Conservation (phyloP, 2,797 vertebrate species). For the Oryzias sinensis region DNA sequence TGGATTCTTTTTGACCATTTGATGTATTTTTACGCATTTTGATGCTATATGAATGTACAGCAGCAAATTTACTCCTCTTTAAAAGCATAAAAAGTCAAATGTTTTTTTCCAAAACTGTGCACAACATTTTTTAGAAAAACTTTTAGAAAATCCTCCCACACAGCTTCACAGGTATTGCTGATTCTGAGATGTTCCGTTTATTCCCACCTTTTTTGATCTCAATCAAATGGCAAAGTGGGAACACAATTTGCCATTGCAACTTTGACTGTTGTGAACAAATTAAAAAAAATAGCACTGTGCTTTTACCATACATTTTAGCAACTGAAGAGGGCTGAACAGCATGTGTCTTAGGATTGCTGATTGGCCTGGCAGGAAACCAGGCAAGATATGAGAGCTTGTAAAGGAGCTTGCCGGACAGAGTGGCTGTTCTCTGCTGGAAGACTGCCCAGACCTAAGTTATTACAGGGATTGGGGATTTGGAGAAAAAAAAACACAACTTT, state of each 20-base stretch:
- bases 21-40: too few relatives aligned
- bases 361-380: constrained; percentile 55
- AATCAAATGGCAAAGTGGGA: constrained; percentile 32
- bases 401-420: constrained; percentile 51
- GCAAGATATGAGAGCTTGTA: constrained; percentile 39
- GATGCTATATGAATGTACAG: too few relatives aligned
- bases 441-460: constrained; percentile 60
- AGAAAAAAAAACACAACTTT: constrained; percentile 34
- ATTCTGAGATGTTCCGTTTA: constrained; percentile 49
- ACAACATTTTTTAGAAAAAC: too few relatives aligned
- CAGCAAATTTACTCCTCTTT: neutral
- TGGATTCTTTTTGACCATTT: too few relatives aligned
- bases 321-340: constrained; percentile 44
- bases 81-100: constrained; percentile 30
- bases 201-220: constrained; percentile 21
- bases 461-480: constrained; percentile 43
- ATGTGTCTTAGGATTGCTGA: constrained; percentile 37
- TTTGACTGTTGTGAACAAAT: constrained; percentile 32
- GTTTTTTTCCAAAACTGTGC: neutral
- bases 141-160: constrained; percentile 20
- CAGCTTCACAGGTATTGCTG: constrained; percentile 34
- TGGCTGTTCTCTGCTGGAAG: constrained; percentile 54
- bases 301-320: constrained; percentile 23
- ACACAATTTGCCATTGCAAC: constrained; percentile 39
- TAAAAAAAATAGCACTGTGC: constrained; percentile 17